Conservation (phyloP, 2,113 vertebrate genomes). For the Sapayoa aenigma region DNA sequence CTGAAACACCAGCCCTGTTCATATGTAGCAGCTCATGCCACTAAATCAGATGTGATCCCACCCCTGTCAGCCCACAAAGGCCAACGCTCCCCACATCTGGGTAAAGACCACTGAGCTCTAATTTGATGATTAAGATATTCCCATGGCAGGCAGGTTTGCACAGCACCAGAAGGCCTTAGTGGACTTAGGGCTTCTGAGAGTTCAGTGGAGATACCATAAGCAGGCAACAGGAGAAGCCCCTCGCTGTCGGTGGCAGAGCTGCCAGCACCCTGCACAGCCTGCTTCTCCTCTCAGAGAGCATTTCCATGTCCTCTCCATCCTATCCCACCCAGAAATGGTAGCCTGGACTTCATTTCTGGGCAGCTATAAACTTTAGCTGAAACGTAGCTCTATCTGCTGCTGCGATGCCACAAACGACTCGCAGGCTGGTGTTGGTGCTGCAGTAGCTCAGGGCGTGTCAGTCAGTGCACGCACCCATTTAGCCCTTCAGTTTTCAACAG, state of each 20-base stretch:
- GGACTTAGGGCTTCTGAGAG: not conserved
- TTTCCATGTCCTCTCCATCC: fast-evolving
- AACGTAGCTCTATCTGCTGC: fast-evolving
- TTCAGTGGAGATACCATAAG: not conserved
- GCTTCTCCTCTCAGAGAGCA: not conserved
- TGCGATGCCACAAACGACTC: fast-evolving
- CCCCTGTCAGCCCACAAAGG: not conserved
- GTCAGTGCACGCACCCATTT: not conserved
- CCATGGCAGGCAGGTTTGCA: fast-evolving
- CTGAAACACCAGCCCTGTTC: not conserved
- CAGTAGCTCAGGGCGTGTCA: fast-evolving
- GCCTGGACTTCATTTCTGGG: not conserved
- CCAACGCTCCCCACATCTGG: fast-evolving
- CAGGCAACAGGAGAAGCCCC: not conserved
- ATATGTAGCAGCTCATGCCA: not conserved
- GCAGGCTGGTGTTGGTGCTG: fast-evolving
- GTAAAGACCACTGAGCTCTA: not conserved
- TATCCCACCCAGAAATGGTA: fast-evolving
- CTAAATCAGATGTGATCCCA: not conserved
- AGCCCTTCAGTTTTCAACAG: not conserved
- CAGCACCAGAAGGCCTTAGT: not conserved
- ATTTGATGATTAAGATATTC: not conserved
- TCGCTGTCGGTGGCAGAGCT: not conserved
- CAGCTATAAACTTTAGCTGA: not conserved
- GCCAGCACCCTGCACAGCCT: fast-evolving